These are phyloP conservation scores for Cepphus grylle DNA, from an alignment of 2,113 vertebrate genomes.

Conservation along the genomic window DNA sequence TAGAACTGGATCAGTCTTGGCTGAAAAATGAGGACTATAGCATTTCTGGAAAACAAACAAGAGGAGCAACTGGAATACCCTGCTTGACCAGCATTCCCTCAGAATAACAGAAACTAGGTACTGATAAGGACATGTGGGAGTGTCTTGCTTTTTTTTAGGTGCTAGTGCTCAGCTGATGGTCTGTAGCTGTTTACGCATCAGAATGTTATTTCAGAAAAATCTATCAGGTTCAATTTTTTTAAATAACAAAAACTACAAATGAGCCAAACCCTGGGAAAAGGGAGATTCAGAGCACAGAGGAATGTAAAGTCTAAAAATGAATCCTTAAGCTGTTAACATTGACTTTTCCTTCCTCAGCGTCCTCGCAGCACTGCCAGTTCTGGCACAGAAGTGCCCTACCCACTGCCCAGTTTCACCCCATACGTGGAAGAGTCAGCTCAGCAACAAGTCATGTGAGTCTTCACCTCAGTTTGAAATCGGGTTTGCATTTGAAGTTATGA, in stretches of 20 bases:
- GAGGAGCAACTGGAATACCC: background rate
- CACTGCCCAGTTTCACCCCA: slow-evolving; percentile 81
- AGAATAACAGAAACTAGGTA: background rate
- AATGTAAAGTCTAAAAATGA: background rate
- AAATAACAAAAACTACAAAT: background rate
- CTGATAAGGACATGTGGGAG: rapidly evolving
- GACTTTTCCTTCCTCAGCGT: slow-evolving; percentile 66
- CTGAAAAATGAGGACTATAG: background rate
- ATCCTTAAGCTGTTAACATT: background rate
- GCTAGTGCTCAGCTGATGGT: background rate
- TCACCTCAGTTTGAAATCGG: background rate
- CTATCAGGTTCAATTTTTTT: background rate
- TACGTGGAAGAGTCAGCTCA: slow-evolving; percentile 89
- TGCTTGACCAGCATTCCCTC: background rate
- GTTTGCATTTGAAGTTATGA: background rate
- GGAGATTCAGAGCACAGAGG: background rate
- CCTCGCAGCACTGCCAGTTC: slow-evolving; percentile 49
- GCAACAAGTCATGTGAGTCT: slow-evolving; percentile 87
- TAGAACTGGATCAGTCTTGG: background rate
- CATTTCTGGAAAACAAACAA: background rate
- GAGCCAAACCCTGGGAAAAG: background rate
- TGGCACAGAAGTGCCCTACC: background rate
- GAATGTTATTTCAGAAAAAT: background rate
- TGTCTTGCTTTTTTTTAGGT: background rate
- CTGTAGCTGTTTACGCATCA: background rate